Evolutionary conservation across 2,113 vertebrate genomes (phyloP), one percentile per base, ranked within the genome.

Genomic region (Peucedramus taeniatus): DNA sequence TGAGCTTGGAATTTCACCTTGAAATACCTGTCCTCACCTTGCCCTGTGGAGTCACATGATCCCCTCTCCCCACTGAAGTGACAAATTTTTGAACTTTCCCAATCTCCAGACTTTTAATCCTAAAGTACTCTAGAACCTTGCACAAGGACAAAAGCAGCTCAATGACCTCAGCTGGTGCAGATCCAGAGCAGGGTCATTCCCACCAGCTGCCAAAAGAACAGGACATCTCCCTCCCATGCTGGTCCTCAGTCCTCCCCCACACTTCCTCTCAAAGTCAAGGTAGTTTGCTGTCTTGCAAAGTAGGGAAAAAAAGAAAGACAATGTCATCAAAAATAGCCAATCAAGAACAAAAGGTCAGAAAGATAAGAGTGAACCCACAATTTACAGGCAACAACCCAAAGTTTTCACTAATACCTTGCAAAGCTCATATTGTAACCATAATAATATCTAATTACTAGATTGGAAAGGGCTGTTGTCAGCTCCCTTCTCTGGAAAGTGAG

Each of bases 1-100:
- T 12, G 12, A 94, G 74, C 19, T 47, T 87, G 80, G 83, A 94
- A 94, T 94, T 92, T 89, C 87, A 94, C 89, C 72, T 81, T 68
- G 51, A 84, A 92, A 68, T 56, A 89, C 60, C 45, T 75, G 51
- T 78, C 83, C 72, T 93, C 47, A 63, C 39, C 64, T 89, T 91
- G 56, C 80, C 81, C 53, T 53, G 22, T 18, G 20, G 44, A 86
- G 65, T 35, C 49, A 51, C 42, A n/a, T 3, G 9, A 63, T 76
- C 11, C 19, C 12, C 19, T 71, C 33, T 68, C 35, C 18, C 5
- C 23, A 30, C 17, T 8, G 10, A 72, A 33, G 15, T 8, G 21
- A 89, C n/a, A 68, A 71, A 40, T 4, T 27, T 81, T 13, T 28
- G 2, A 49, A 28, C 3, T 12, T 49, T 64, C 28, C 16, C 31